Evolutionary conservation across 2,888 invertebrate genomes (phyloP).

Genomic region (Halictus quadricinctus): DNA sequence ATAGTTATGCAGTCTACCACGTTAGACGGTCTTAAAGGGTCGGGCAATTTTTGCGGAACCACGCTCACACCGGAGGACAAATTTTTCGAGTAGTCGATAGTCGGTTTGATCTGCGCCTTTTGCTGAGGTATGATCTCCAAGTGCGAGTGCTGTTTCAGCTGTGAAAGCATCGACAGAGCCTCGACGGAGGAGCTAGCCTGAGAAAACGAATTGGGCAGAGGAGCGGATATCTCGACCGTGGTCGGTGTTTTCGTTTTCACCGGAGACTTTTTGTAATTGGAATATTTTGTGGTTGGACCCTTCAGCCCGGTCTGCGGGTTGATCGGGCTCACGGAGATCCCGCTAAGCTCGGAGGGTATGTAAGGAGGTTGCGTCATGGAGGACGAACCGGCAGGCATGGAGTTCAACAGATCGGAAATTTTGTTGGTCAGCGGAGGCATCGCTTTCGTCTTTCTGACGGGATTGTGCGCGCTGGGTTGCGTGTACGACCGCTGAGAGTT

Average conservation of each 20-base stretch:
- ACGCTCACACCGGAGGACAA: conserved; percentile 70
- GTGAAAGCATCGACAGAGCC: conserved; percentile 75
- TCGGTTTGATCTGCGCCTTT: conserved; percentile 68
- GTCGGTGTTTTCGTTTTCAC: conserved; percentile 62
- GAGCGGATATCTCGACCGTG: conserved; percentile 46
- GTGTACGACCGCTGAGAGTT: conserved; percentile 71
- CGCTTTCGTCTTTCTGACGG: conserved; percentile 69
- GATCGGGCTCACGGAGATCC: conserved; percentile 76
- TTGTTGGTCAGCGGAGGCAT: conserved; percentile 65
- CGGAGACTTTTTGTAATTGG: conserved; percentile 59
- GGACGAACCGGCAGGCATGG: conserved; percentile 62
- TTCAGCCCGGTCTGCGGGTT: conserved; percentile 39
- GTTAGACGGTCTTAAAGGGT: conserved; percentile 64
- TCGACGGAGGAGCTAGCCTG: conserved; percentile 69
- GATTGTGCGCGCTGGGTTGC: conserved; percentile 49
- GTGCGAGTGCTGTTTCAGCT: conserved; percentile 79
- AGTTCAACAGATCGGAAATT: conserved; percentile 66
- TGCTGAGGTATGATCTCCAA: conserved; percentile 80
- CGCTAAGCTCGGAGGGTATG: conserved; percentile 73
- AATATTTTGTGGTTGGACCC: conserved; percentile 54
- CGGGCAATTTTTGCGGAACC: conserved; percentile 70
- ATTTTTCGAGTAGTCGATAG: conserved; percentile 73
- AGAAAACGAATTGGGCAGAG: conserved; percentile 59
- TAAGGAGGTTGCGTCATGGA: conserved; percentile 67
- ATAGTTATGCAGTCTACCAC: conserved; percentile 70